Evolutionary conservation across 2,113 vertebrate genomes (phyloP).

Genomic region (Egretta garzetta): DNA sequence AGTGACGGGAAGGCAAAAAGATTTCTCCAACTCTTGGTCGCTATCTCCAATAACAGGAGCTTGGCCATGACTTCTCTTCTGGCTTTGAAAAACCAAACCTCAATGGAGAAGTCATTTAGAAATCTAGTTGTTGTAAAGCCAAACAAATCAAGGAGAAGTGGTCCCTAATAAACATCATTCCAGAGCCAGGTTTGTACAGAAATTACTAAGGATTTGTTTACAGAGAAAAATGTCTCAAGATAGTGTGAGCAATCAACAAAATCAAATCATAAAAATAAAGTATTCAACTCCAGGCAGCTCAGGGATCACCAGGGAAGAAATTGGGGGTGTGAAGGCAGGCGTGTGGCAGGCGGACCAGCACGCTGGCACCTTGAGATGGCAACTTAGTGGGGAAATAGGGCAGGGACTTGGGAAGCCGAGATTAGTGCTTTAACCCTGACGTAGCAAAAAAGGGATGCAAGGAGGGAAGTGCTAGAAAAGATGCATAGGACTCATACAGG

Average conservation of each 20-base stretch:
- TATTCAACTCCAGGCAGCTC: neutral
- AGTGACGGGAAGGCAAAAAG: neutral
- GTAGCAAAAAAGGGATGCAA: neutral
- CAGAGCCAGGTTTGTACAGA: neutral
- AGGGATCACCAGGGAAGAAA: neutral
- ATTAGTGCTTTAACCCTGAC: neutral
- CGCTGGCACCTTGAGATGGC: neutral
- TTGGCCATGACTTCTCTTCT: neutral
- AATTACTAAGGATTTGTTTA: neutral
- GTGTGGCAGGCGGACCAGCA: neutral
- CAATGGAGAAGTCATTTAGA: neutral
- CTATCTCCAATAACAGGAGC: neutral
- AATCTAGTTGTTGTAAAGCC: neutral
- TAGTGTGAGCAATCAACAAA: neutral
- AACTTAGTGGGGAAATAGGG: neutral
- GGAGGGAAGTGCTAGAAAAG: neutral
- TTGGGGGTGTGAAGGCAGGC: fast-evolving
- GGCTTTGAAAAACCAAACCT: neutral
- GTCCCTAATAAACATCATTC: neutral
- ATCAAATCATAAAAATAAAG: neutral
- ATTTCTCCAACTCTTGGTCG: neutral
- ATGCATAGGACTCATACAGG: neutral
- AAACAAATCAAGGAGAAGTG: neutral
- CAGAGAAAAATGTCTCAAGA: neutral
- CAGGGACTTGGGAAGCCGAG: neutral